Conservation (phyloP, 37 sponge, comb jelly and placozoan genomes). For the Sycon ciliatum region DNA sequence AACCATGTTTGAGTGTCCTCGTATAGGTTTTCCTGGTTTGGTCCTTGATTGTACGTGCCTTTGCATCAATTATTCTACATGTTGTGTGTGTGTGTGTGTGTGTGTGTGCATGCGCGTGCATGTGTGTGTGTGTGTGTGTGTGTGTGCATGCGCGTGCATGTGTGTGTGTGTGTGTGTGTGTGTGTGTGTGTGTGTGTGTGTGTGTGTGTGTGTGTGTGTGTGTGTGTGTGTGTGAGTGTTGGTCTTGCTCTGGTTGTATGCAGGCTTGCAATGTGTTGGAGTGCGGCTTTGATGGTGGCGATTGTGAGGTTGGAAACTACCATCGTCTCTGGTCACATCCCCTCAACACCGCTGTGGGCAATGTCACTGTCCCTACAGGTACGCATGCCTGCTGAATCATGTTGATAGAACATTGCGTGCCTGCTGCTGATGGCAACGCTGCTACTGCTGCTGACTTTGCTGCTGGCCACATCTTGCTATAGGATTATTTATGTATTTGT, state of each 20-base stretch:
- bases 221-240: slow-evolving; percentile 9
- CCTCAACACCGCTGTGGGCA: neutral
- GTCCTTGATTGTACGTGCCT: neutral
- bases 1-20: too few species aligned
- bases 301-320: slow-evolving; percentile 71
- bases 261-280: slow-evolving; percentile 67
- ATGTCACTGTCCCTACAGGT: slow-evolving; percentile 14
- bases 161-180: slow-evolving; percentile 14
- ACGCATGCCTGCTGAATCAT: too few species aligned
- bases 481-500: neutral
- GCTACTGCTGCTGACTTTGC: too few species aligned
- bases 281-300: slow-evolving; percentile 96
- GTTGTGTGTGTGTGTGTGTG: neutral
- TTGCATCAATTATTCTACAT: neutral
- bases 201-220: slow-evolving; percentile 11
- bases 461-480: too few species aligned
- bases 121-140: slow-evolving; percentile 19
- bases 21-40: neutral
- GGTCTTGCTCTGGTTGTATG: neutral
- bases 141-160: neutral
- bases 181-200: slow-evolving; percentile 11
- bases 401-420: too few species aligned
- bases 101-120: neutral
- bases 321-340: neutral
- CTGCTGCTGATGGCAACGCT: too few species aligned